Evolutionary conservation across 2,888 invertebrate species (phyloP).

Genomic region (Meliscaeva auricollis): DNA sequence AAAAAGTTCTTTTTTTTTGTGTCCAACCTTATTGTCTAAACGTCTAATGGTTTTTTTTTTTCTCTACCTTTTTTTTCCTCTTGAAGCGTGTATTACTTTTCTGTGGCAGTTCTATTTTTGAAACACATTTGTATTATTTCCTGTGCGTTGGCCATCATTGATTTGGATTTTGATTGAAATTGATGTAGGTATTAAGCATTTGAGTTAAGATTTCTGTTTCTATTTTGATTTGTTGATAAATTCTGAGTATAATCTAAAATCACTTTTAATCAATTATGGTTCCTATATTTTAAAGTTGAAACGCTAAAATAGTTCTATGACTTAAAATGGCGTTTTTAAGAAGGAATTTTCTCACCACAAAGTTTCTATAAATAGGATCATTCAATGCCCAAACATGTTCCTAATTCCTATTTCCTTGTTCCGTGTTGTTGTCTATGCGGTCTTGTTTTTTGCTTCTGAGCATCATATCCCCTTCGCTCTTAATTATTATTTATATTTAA

Average conservation of each 20-base stretch:
- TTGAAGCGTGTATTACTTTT: background rate
- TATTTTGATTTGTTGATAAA: slow-evolving; percentile 18
- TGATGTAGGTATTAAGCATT: slow-evolving; percentile 35
- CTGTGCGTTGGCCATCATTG: slow-evolving; percentile 30
- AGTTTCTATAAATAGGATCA: too few relatives aligned
- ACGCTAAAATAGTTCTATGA: too few relatives aligned
- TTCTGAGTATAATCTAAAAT: background rate
- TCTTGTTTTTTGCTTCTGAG: too few relatives aligned
- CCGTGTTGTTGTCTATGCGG: too few relatives aligned
- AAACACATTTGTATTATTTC: slow-evolving; percentile 14
- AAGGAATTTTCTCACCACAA: too few relatives aligned
- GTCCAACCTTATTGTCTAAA: slow-evolving; percentile 2
- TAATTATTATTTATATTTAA: too few relatives aligned
- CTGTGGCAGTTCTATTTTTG: slow-evolving; percentile 36
- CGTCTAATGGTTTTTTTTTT: slow-evolving; percentile 9
- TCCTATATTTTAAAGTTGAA: background rate
- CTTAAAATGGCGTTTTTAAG: too few relatives aligned
- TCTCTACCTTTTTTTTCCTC: slow-evolving; percentile 7
- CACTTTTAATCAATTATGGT: background rate
- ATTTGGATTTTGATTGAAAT: slow-evolving; percentile 61
- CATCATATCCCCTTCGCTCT: too few relatives aligned
- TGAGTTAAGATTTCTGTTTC: slow-evolving; percentile 4
- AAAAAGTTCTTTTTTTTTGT: background rate
- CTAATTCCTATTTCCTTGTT: too few relatives aligned
- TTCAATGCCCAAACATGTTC: too few relatives aligned